Base-by-base conservation (phyloP, 2,797 vertebrate species). In the Tangara arthus region DNA sequence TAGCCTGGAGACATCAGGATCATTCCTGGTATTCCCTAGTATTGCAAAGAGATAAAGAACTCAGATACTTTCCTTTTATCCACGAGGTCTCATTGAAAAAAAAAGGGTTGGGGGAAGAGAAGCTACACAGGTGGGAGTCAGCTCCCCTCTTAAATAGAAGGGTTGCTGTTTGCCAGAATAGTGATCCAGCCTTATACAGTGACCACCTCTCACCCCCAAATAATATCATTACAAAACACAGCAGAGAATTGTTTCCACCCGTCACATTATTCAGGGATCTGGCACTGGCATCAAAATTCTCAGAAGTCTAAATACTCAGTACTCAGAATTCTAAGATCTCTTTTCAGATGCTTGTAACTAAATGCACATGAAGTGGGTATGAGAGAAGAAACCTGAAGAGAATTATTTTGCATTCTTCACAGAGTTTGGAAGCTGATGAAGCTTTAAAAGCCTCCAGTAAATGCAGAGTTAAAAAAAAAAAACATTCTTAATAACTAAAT, bases 61-160 rank as follows among this genome's bases (percentile, higher is more conserved):
- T 76, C 32, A 8, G 32, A 39, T 28, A 11, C 34, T 42, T 79
- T n/a, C 42, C 39, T 68, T 15, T 49, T 57, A 64, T 22, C 23
- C 13, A 42, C 3, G 24, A 79, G 5, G 41, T 60, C 16, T 37
- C 66, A 9, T 23, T 32, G 19, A 8, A 4, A 6, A 8, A 3
- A 15, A 8, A 72, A 22, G 0, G 2, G 3, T 3, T 18, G 8
- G 11, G 7, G 5, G 6, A 86, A 41, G 19, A 56, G 19, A 17
- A 68, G 35, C 26, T 55, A 22, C 39, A 65, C 3, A 12, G 6
- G 3, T 27, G 12, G 7, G n/a, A 91, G 19, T n/a, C 41, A 76
- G 37, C 13, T 83, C 59, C n/a, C 11, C 2, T 42, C 68, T 66
- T 21, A 57, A 79, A 37, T 11, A n/a, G 24, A 72, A 57, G 15